Evolutionary conservation across 2,797 vertebrate genomes (phyloP).

Genomic region (Aeoliscus strigatus): DNA sequence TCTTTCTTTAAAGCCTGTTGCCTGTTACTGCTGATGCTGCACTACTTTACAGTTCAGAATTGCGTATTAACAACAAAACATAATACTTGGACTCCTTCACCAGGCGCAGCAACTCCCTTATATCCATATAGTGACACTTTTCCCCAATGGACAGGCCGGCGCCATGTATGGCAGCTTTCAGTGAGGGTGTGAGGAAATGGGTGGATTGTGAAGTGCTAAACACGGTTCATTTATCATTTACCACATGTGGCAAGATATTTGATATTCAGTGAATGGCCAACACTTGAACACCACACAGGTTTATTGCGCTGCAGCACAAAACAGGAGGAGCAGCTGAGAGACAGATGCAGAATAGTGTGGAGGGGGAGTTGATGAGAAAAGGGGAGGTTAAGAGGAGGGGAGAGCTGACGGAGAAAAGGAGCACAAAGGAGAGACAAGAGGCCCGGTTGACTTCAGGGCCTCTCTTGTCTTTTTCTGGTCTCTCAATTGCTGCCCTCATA

Average conservation of each 20-base stretch:
- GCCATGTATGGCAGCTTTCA: too few species aligned
- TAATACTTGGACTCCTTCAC: too few species aligned
- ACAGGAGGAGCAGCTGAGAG: slow-evolving; percentile 13
- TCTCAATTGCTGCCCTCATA: slow-evolving; percentile 41
- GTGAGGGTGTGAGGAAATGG: too few species aligned
- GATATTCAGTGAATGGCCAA: slow-evolving; percentile 2
- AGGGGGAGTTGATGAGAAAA: not conserved
- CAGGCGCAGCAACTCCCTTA: too few species aligned
- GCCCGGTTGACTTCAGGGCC: slow-evolving; percentile 45
- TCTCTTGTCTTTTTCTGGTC: slow-evolving; percentile 47
- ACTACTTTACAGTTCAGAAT: too few species aligned
- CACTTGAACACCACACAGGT: not conserved
- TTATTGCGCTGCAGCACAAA: slow-evolving; percentile 10
- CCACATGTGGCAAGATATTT: not conserved
- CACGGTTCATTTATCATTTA: too few species aligned
- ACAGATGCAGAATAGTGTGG: not conserved
- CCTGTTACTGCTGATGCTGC: too few species aligned
- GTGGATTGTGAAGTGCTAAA: too few species aligned
- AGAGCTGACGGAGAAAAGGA: slow-evolving; percentile 22
- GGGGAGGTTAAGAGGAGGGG: slow-evolving; percentile 25
- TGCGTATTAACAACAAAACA: too few species aligned
- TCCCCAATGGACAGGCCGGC: too few species aligned
- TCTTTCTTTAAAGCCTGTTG: too few species aligned
- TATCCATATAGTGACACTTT: too few species aligned
- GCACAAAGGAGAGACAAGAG: slow-evolving; percentile 34